Conservation (phyloP, 92 coral and sea anemone genomes). For the Muricea muricata region DNA sequence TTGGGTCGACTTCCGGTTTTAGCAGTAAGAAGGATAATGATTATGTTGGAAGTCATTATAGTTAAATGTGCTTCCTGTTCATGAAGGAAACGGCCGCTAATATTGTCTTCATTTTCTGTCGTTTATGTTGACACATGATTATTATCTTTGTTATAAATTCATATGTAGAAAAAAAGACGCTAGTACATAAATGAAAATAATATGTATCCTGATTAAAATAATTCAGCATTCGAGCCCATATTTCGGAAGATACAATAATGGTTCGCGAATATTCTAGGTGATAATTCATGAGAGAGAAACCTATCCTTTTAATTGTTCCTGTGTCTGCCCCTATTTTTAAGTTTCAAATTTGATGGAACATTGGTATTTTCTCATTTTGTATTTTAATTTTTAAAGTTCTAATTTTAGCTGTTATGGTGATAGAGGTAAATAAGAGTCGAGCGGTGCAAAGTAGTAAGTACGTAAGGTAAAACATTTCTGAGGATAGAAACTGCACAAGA, state of each 20-base stretch:
- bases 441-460: too few relatives aligned
- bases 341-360: too few relatives aligned
- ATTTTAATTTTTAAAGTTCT: too few relatives aligned
- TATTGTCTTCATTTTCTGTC: background rate
- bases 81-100: background rate
- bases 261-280: too few relatives aligned
- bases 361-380: background rate
- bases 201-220: too few relatives aligned
- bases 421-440: too few relatives aligned
- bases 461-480: too few relatives aligned
- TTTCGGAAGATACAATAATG: too few relatives aligned
- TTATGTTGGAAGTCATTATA: slow-evolving; percentile 28
- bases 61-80: background rate
- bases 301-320: too few relatives aligned
- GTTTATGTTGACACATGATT: background rate
- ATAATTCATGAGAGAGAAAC: background rate
- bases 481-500: too few relatives aligned
- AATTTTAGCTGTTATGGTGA: background rate
- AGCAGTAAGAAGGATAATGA: slow-evolving; percentile 6
- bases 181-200: too few relatives aligned
- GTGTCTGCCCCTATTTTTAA: background rate
- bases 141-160: background rate
- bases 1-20: slow-evolving; percentile 30
- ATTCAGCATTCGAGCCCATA: too few relatives aligned
- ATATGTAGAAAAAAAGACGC: background rate